Evolutionary conservation across 2,113 vertebrate species (phyloP), one percentile per base, ranked within the genome.

Genomic region (Chiloscyllium plagiosum): DNA sequence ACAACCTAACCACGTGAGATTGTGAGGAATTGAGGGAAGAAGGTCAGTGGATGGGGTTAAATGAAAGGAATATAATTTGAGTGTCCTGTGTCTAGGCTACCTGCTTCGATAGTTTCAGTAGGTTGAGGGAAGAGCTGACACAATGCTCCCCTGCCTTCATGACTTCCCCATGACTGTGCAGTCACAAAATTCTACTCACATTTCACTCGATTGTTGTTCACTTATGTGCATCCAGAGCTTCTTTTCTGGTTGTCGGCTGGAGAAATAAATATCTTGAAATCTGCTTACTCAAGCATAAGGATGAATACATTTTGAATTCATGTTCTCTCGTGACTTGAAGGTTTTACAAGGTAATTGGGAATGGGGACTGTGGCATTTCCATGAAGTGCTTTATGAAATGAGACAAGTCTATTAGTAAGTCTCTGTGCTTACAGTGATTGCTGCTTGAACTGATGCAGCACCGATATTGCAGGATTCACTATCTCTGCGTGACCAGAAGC

Each of bases 281-380:
- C 94, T 95, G 94, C 69, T 95, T 72, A 95, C 94, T 50, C 94
- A 95, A 95, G 94, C 94, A 76, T 72, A 95, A 72, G 8, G 24
- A 70, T 95, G 94, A 95, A 95, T 72, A 95, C 17, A 95, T 95
- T 95, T 72, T 72, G 37, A 95, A 95, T 95, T 29, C 93, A 95
- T 72, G 68, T 95, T 72, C 93, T 72, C 68, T 17, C 29, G 93
- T 95, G 93, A 50, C 42, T 72, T 95, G 93, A 95, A 95, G 69
- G 68, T 95, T 95, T 95, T 50, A 72, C 93, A 95, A 95, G 93
- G 93, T 72, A 95, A 72, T 72, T 95, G 93, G 93, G 37, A 42
- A 69, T 72, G 68, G 93, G 68, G 37, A 95, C 93, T 70, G 93
- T 95, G 93, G 72, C 93, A 95, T 95, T 95, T 95, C 66, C 68